Evolutionary conservation across 2,797 vertebrate genomes (phyloP), one percentile per base, ranked within the genome.

Genomic region (Alfaro cultratus): DNA sequence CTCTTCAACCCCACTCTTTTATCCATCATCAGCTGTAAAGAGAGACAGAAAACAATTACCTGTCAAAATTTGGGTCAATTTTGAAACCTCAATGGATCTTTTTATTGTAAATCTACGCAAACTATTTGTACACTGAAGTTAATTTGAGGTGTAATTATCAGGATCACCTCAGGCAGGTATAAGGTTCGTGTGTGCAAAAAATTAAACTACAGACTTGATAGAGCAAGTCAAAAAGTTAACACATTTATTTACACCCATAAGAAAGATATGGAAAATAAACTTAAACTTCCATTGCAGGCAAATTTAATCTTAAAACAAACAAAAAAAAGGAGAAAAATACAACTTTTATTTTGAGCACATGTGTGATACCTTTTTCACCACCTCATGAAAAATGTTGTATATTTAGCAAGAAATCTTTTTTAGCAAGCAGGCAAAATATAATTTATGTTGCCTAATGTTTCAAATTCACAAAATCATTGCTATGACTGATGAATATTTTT

Each of bases 1-100:
- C 97, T 94, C 95, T 98, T 99, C 83, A 99, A 93, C 76, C 97
- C 97, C 47, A 97, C 96, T 78, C 96, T 95, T 86, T 97, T 97
- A 93, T 98, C 97, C 92, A 97, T 94, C 86, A 99, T 84, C 80
- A 98, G 90, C 98, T 99, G 88, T 87, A 45, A 43, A 84, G 72
- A 53, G 34, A 43, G 8, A 89, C 39, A 72, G 6, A 31, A 60
- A 60, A 60, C 12, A 55, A 55, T 67, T 64, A 9, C 41, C 8
- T 23, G 64, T 12, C 4, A 68, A 68, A 68, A 41, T 23, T 1
- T 26, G n/a, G 1, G 4, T 60, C 11, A 60, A 12, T 9, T 60
- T 57, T 29, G 4, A 29, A 55, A 26, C 51, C 51, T 57, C 23
- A 57, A n/a, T 57, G 1, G 47, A 51, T 51, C n/a, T 60, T 31